Evolutionary conservation across 2,113 vertebrate genomes (phyloP), one percentile per base, ranked within the genome.

Genomic region (Mesoclemmys tuberculata): DNA sequence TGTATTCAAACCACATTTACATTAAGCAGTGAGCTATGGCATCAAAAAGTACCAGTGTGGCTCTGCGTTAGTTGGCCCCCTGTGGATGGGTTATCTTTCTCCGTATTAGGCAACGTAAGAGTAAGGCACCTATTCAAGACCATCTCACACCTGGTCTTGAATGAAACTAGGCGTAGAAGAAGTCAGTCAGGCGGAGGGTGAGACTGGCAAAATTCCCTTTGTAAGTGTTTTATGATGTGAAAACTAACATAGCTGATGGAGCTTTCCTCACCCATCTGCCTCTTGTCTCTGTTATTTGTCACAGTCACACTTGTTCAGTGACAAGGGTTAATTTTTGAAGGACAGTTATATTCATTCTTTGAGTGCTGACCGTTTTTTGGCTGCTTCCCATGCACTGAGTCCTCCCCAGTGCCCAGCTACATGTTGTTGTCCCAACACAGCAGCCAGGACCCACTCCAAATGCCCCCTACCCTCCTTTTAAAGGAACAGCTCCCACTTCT

Each of bases 391-490:
- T 8, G 21, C 13, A 38, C 22, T 18, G 22, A 41, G 35, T 21
- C 71, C 51, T 35, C 55, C 19, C 19, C 29, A 7, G 27, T 6
- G 16, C 41, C 52, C 79, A 26, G 19, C 51, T 55, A 19, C 44
- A 83, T 5, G 29, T 19, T 35, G 19, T 6, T 48, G 21, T 22
- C 55, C 41, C 56, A 83, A 1, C 22, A 44, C n/a, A 75, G 71
- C 71, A 41, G 41, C 22, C 10, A 75, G 24, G 58, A 29, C 24
- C 14, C 51, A 46, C 0, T 0, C 21, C 71, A 0, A 0, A 9
- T 2, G 3, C 8, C 0, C 0, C 1, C 1, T 21, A 46, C 16
- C 74, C 16, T n/a, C 61, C 14, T 7, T 55, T 24, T 46, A 41
- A 48, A 29, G 38, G 38, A 55, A 56, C 80, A 75, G 11, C 29